These are phyloP conservation scores for Slavum lentiscoides DNA, from an alignment of 2,888 invertebrate species.

Conservation along the genomic window DNA sequence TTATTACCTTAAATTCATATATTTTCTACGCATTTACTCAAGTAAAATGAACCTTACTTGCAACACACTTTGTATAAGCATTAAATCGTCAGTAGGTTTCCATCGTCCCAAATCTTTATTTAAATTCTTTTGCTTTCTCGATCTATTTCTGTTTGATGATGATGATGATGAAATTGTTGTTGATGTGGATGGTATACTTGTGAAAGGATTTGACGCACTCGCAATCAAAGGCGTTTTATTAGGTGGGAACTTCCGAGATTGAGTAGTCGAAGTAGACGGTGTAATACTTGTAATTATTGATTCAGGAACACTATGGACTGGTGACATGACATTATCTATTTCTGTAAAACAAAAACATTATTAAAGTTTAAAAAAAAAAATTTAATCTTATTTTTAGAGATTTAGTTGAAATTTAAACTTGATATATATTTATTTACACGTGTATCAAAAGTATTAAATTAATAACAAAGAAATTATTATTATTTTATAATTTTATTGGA, in stretches of 20 bases:
- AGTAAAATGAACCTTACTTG: slow-evolving; percentile 65
- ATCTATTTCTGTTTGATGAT: slow-evolving; percentile 43
- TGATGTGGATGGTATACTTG: slow-evolving; percentile 34
- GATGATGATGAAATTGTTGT: not conserved
- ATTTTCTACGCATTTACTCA: not conserved
- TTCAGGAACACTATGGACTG: slow-evolving; percentile 47
- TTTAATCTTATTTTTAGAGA: not conserved
- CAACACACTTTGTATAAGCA: slow-evolving; percentile 88
- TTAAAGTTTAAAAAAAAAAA: not conserved
- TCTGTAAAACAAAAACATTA: slow-evolving; percentile 17
- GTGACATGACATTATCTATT: slow-evolving; percentile 43
- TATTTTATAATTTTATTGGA: no score
- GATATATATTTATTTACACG: no score
- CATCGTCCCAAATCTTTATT: slow-evolving; percentile 87
- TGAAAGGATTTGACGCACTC: not conserved
- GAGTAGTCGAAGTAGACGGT: slow-evolving; percentile 42
- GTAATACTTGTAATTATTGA: slow-evolving; percentile 1
- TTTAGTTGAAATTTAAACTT: no score
- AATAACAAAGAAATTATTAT: no score
- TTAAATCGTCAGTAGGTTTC: slow-evolving; percentile 96
- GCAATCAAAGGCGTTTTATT: slow-evolving; percentile 22
- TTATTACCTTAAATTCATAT: not conserved
- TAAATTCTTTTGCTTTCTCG: slow-evolving; percentile 42
- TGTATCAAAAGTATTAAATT: no score
- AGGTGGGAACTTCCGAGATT: slow-evolving; percentile 40